These are phyloP conservation scores for Sphaerophoria rueppellii DNA, from an alignment of 2,888 invertebrate genomes.

Conservation along the genomic window DNA sequence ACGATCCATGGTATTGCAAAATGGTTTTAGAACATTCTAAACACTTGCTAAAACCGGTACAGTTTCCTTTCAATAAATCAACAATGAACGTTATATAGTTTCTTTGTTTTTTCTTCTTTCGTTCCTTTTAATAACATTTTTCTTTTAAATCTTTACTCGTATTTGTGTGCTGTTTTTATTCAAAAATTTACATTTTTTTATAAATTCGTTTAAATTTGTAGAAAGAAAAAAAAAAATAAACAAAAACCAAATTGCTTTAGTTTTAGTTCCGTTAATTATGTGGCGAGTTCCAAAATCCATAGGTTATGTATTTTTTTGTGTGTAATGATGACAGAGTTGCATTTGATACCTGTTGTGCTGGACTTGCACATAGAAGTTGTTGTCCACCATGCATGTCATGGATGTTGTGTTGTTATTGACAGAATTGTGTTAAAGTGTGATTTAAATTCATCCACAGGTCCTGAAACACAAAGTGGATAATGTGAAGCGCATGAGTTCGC, in stretches of 20 bases:
- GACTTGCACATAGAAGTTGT: constrained; percentile 45
- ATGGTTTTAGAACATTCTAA: constrained; percentile 98
- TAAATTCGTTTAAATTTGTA: not conserved
- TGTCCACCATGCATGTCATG: constrained; percentile 26
- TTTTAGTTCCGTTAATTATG: constrained; percentile 58
- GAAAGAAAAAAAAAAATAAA: not conserved
- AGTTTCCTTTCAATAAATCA: constrained; percentile 71
- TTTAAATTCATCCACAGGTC: constrained; percentile 85
- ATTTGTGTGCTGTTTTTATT: constrained; percentile 53
- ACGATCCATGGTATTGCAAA: constrained; percentile 97
- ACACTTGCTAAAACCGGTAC: constrained; percentile 98
- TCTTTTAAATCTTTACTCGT: not conserved
- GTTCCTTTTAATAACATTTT: constrained; percentile 53
- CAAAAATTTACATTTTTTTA: constrained; percentile 4
- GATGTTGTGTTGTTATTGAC: constrained; percentile 12
- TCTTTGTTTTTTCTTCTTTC: constrained; percentile 31
- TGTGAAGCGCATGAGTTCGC: constrained; percentile 96
- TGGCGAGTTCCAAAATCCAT: constrained; percentile 50
- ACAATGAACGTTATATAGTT: constrained; percentile 53
- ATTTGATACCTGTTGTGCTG: constrained; percentile 42
- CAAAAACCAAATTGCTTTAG: constrained; percentile 52
- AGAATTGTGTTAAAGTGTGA: not conserved
- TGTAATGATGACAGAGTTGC: constrained; percentile 47
- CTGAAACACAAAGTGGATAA: constrained; percentile 97
- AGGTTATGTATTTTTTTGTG: constrained; percentile 42